phyloP scores from a whole-genome alignment of 1,140 invertebrate species.

The Paralvinella palmiformis region DNA sequence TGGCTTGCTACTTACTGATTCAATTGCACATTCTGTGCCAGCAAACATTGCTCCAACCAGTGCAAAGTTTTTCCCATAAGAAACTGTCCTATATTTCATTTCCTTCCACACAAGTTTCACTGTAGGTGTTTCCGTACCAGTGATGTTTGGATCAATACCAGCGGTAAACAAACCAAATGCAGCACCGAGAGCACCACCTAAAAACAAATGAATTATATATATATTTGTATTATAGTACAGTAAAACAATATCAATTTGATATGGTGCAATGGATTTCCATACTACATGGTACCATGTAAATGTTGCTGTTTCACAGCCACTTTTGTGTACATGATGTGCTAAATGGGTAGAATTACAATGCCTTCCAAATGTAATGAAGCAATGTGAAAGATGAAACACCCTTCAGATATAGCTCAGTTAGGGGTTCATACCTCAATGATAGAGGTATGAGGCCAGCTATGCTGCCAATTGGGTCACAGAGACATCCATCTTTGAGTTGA shows the following conservation, averaged over 20 bases:
- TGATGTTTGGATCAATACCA: slow-evolving; percentile 83
- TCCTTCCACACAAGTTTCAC: slow-evolving; percentile 59
- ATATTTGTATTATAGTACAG: neutral
- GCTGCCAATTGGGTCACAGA: too few species aligned
- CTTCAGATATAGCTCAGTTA: too few species aligned
- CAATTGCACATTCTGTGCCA: slow-evolving; percentile 84
- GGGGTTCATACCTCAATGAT: too few species aligned
- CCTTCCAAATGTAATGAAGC: neutral
- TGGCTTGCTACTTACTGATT: slow-evolving; percentile 62
- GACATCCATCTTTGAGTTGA: too few species aligned
- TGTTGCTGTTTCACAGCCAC: too few species aligned
- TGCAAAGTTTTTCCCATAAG: slow-evolving; percentile 97
- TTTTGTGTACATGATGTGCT: neutral
- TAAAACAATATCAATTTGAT: too few species aligned
- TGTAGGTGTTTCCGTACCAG: slow-evolving; percentile 59
- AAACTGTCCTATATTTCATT: slow-evolving; percentile 82
- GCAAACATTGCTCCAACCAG: slow-evolving; percentile 88
- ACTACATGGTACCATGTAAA: neutral
- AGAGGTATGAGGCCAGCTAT: too few species aligned
- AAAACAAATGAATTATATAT: slow-evolving; percentile 17
- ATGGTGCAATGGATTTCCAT: neutral
- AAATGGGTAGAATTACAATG: slow-evolving; percentile 8
- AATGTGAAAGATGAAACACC: too few species aligned
- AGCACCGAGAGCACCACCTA: slow-evolving; percentile 84
- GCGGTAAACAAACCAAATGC: slow-evolving; percentile 92